A percentile compares a stretch with the other conserved stretches of the same genome.
phyloP scores from a whole-genome alignment of 2,797 vertebrate species.

The Manis javanica region DNA sequence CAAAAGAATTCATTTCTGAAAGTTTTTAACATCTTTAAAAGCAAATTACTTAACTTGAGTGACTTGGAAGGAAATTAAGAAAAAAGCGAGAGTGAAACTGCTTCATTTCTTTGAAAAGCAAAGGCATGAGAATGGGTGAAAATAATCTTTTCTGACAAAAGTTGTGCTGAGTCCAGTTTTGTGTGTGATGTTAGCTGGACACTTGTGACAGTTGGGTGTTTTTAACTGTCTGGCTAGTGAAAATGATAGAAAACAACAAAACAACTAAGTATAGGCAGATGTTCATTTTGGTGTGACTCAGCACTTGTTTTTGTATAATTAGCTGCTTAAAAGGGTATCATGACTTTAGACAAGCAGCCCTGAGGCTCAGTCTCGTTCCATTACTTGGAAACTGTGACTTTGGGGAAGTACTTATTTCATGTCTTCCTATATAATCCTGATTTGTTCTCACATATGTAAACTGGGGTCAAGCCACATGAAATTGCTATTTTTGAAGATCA shows the following conservation, averaged over 20 bases:
- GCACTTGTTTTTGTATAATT: not conserved
- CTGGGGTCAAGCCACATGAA: not conserved
- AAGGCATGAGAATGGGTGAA: not conserved
- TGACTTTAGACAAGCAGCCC: not conserved
- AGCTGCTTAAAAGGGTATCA: not conserved
- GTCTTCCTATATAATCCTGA: not conserved
- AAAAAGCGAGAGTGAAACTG: not conserved
- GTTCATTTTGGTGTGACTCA: not conserved
- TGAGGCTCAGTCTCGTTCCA: not conserved
- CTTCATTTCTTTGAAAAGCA: not conserved
- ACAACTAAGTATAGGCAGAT: not conserved
- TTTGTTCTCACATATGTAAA: not conserved
- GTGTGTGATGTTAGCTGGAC: not conserved
- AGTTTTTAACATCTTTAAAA: not conserved
- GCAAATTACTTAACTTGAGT: not conserved
- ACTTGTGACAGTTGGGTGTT: not conserved
- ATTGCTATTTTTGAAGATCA: not conserved
- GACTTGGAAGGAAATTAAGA: not conserved
- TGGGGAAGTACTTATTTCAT: not conserved
- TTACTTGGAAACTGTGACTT: not conserved
- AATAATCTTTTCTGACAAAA: not conserved
- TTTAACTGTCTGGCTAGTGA: not conserved
- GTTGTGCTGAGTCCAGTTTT: not conserved
- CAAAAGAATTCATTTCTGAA: slow-evolving; percentile 26
- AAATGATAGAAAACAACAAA: not conserved